Evolutionary conservation across 1,140 invertebrate genomes (phyloP), one percentile per base, ranked within the genome.

Genomic region (Lepidurus couesii): DNA sequence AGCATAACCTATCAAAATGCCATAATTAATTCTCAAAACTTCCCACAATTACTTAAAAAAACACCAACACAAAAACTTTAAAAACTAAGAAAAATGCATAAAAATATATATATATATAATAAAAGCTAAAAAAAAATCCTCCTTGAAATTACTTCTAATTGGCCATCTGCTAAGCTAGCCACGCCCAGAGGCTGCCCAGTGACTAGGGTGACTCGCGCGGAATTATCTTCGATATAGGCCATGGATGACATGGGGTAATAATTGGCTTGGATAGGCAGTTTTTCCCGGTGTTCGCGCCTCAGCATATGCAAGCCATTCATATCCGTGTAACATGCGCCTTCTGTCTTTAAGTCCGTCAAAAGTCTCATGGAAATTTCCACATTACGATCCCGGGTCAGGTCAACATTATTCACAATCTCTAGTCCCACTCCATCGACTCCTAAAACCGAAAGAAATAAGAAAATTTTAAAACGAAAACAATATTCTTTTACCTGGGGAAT

Each of bases 261-360:
- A 86, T 99, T 98, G 0, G 92, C 97, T 88, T 99, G 97, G 0
- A 97, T 82, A 0, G 97, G 97, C 16, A 99, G 85, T 85, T 98
- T 98, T 0, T 89, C 86, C 82, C 94, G 92, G 76, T 91, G 89
- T 81, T 93, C 91, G 7, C 97, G 89, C 82, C 91, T 91, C 73
- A 96, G 92, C 85, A 97, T 92, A 92, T 90, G 89, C 81, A 89
- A 88, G 5, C 92, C 93, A 86, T 95, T 95, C 1, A 93, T 84
- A 85, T 95, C 93, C 0, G 92, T 94, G 81, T 90, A 94, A 84
- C 93, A 95, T 44, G 89, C 86, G 82, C 92, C 89, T 1, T 86
- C 87, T 80, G 90, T 95, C 73, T 89, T 87, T 78, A 95, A 92
- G 77, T 89, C 88, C 1, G 92, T 93, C 43, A 90, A 89, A 76